These are phyloP conservation scores for Trachymyrmex septentrionalis DNA, from an alignment of 1,140 invertebrate genomes.

Conservation along the genomic window DNA sequence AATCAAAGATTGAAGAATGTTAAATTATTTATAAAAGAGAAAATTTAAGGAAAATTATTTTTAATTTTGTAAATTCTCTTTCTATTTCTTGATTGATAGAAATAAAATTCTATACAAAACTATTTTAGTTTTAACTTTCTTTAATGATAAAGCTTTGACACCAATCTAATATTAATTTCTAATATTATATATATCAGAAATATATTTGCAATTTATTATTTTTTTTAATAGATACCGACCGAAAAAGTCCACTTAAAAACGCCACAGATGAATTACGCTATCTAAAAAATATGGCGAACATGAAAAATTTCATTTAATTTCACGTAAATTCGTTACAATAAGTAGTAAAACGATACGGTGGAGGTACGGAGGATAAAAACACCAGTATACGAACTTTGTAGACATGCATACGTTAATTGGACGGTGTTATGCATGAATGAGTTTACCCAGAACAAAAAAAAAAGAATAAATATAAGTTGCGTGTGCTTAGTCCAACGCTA, in stretches of 20 bases:
- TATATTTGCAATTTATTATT: slow-evolving; percentile 34
- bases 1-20: background rate
- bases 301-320: slow-evolving; percentile 48
- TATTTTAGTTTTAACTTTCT: slow-evolving; percentile 2
- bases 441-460: slow-evolving; percentile 14
- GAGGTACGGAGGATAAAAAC: slow-evolving; percentile 6
- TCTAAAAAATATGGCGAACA: slow-evolving; percentile 58
- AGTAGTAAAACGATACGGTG: background rate
- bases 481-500: background rate
- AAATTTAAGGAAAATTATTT: background rate
- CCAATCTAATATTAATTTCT: slow-evolving; percentile 42
- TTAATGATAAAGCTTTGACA: background rate
- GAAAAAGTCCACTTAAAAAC: slow-evolving; percentile 11
- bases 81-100: background rate
- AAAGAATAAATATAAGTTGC: background rate
- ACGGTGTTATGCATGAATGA: slow-evolving; percentile 14
- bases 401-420: slow-evolving; percentile 2
- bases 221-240: slow-evolving; percentile 23
- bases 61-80: slow-evolving; percentile 10
- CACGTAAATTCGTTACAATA: slow-evolving; percentile 24
- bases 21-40: background rate
- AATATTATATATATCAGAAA: slow-evolving; percentile 21
- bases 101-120: background rate
- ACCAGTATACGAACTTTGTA: slow-evolving; percentile 15
- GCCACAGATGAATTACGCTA: slow-evolving; percentile 17